These are phyloP conservation scores for Lithobates pipiens DNA, from an alignment of 2,797 vertebrate species.

Conservation along the genomic window DNA sequence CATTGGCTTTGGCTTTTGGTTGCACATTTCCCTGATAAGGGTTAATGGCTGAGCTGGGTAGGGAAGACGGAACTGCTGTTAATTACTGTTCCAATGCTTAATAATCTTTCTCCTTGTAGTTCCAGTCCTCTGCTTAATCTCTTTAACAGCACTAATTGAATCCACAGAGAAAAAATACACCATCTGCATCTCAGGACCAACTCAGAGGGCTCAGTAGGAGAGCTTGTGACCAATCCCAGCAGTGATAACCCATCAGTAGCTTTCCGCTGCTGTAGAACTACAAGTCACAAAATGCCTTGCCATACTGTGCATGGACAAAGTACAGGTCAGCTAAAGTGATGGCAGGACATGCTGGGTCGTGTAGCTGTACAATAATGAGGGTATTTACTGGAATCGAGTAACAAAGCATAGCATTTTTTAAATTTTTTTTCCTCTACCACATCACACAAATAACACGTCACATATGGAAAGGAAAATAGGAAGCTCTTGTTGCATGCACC, in stretches of 20 bases:
- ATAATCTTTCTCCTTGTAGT: conserved; percentile 6
- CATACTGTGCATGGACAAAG: no score
- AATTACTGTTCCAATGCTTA: conserved; percentile 22
- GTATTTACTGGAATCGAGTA: no score
- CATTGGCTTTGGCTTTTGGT: conserved; percentile 3
- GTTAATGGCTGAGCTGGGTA: conserved; percentile 33
- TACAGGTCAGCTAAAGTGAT: no score
- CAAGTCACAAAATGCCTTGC: background rate
- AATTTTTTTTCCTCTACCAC: no score
- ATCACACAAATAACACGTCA: no score
- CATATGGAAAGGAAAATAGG: no score
- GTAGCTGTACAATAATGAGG: no score
- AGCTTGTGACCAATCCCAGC: background rate
- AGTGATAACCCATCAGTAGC: background rate
- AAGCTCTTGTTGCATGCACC: no score
- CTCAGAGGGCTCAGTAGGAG: background rate
- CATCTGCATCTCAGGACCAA: conserved; percentile 8
- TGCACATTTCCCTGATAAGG: conserved; percentile 19
- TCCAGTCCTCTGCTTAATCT: conserved; percentile 15
- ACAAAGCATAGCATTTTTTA: no score
- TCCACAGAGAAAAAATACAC: background rate
- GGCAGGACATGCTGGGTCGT: no score
- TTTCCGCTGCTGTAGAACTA: background rate
- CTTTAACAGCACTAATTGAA: conserved; percentile 27
- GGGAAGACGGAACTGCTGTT: conserved; percentile 18